Base-by-base conservation (phyloP, 2,797 vertebrate species). In the Clangula hyemalis region DNA sequence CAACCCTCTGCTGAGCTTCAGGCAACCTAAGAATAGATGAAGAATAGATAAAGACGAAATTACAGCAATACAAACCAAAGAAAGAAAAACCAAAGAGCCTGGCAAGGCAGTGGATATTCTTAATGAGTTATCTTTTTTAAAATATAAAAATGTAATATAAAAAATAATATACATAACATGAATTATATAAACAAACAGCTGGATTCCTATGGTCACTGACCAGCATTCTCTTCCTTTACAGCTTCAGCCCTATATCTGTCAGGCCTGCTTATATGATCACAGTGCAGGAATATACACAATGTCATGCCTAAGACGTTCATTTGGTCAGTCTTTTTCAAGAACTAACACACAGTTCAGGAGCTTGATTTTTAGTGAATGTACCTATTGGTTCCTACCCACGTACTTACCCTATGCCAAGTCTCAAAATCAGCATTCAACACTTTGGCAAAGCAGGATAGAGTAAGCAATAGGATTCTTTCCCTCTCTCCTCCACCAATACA, bases 1-100 rank as follows among this genome's bases (percentile, higher is more conserved):
- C 99, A 13, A 99, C 98, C 69, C 98, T 98, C 96, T 99, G 99
- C 95, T 99, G 99, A 94, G 97, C 98, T 97, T 99, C 99, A 81
- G 99, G 99, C 96, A 99, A 98, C 97, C 99, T 99, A 88, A 49
- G 84, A 91, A 41, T 61, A 53, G 49, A 51, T 32, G 4, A 87
- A 43, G 43, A 43, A 43, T 18, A 43, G 17, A 88, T 20, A 47
- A 45, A 94, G 39, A 87, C 17, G 6, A 85, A 80, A 54, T 36
- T 36, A 51, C 47, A 54, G 12, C 28, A 60, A 49, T n/a, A 91
- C 3, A 8, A 77, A 54, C 38, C 13, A 84, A 58, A 65, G 21
- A 75, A 70, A n/a, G n/a, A n/a, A n/a, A n/a, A n/a, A n/a, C n/a
- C n/a, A n/a, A n/a, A 54, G 69, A 85, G 25, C 4, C 15, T 30